These are phyloP conservation scores for Elanoides forficatus DNA, from an alignment of 2,113 vertebrate genomes.

Conservation along the genomic window DNA sequence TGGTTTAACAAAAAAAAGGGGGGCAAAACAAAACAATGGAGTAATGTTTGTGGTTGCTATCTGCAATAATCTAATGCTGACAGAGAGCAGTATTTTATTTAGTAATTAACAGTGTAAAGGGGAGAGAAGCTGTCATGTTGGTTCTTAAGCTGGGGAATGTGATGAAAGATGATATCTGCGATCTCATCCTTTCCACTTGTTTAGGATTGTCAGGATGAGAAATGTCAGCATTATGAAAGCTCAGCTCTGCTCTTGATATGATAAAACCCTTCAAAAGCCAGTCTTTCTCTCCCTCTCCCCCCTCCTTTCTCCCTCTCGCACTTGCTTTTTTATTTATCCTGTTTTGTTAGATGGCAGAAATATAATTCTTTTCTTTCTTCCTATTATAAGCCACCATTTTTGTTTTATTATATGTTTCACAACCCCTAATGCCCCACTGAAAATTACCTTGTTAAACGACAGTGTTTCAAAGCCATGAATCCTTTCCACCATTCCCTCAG, in stretches of 20 bases:
- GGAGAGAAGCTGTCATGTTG: conserved; percentile 88
- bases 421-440: conserved; percentile 92
- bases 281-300: conserved; percentile 69
- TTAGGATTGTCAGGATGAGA: conserved; percentile 99
- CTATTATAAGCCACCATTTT: conserved; percentile 88
- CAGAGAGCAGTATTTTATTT: conserved; percentile 89
- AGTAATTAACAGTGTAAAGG: conserved; percentile 93
- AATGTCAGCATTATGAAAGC: conserved; percentile 99
- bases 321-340: conserved; percentile 91
- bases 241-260: conserved; percentile 97
- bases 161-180: conserved; percentile 96
- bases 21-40: conserved; percentile 60
- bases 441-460: conserved; percentile 99
- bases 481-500: conserved; percentile 89
- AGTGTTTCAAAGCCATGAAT: conserved; percentile 93
- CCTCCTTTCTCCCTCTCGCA: conserved; percentile 65
- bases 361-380: conserved; percentile 89
- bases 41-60: conserved; percentile 78
- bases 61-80: conserved; percentile 82
- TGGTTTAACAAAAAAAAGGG: not conserved
- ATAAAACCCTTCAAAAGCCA: conserved; percentile 96
- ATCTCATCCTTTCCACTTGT: conserved; percentile 99
- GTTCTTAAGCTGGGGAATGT: conserved; percentile 91
- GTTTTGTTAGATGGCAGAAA: conserved; percentile 95
- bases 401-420: conserved; percentile 95